Conservation (phyloP, 1,140 invertebrate species). For the Chlorops oryzae region DNA sequence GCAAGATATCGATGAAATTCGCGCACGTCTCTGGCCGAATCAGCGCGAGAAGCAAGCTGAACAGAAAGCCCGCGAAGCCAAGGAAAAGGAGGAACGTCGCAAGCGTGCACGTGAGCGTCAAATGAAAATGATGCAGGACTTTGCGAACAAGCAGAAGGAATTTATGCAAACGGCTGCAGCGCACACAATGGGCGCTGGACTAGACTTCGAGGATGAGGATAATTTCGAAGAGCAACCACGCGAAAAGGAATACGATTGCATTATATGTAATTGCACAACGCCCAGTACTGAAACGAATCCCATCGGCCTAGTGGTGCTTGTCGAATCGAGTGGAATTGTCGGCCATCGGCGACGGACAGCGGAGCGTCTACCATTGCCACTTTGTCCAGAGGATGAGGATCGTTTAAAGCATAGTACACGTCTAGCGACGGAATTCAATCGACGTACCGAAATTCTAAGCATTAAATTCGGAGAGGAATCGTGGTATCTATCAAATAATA, state of each 20-base stretch:
- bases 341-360: conserved; percentile 43
- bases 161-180: conserved; percentile 80
- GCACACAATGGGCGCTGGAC: conserved; percentile 54
- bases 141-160: conserved; percentile 83
- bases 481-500: conserved; percentile 78
- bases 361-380: conserved; percentile 34
- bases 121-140: conserved; percentile 86
- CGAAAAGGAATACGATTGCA: conserved; percentile 82
- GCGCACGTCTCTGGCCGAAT: conserved; percentile 68
- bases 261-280: conserved; percentile 89
- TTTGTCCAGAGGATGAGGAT: conserved; percentile 34
- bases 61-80: conserved; percentile 62
- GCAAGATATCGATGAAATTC: conserved; percentile 60
- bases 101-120: conserved; percentile 81
- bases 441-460: conserved; percentile 36
- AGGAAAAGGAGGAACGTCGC: conserved; percentile 73
- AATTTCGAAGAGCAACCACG: conserved; percentile 59
- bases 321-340: conserved; percentile 50
- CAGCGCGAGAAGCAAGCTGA: conserved; percentile 71
- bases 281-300: conserved; percentile 78
- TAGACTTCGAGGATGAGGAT: conserved; percentile 56
- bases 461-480: conserved; percentile 53
- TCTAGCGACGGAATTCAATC: conserved; percentile 33
- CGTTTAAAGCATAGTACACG: conserved; percentile 27
- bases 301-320: conserved; percentile 82